Base-by-base conservation (phyloP, 2,113 vertebrate genomes). In the Chaetodon auriga region DNA sequence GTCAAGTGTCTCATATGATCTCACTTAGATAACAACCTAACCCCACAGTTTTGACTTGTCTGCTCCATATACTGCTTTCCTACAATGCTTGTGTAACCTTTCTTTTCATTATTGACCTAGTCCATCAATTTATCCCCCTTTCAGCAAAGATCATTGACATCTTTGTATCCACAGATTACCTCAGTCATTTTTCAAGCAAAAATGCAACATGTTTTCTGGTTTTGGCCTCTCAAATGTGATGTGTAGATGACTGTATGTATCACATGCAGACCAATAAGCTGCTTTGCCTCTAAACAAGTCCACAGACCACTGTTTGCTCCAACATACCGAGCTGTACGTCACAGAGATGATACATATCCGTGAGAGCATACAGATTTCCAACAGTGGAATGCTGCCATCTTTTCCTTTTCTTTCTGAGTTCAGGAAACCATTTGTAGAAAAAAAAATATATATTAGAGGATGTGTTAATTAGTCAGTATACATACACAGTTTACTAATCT, bases 1-100 rank as follows among this genome's bases (percentile, higher is more conserved):
- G 35, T 16, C 4, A 21, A 43, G 62, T 75, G 61, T 14, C 68
- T 64, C 53, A 76, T 61, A 25, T 76, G 71, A 71, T 35, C 49
- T 19, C 35, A 15, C 25, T 55, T 57, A 38, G 14, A 75, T 68
- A 53, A 62, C n/a, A 63, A 41, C 15, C 8, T 9, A 18, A 14
- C 10, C 46, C 23, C 10, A 51, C 61, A 18, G 16, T 49, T 74
- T 54, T n/a, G 21, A 23, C 25, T 46, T 13, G 5, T 23, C 43
- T 46, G 30, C 65, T 36, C 8, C 55, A 46, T 18, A n/a, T 10
- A 15, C 68, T 46, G 12, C 36, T 54, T 11, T 1, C 46, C 41
- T 7, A 2, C n/a, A 25, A 15, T 15, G 57, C 55, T 58, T 58
- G 57, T 16, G 57, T 30, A 25, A 25, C 23, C 51, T 41, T 4